Base-by-base conservation (phyloP, 2,113 vertebrate species). In the Atrichornis clamosus region DNA sequence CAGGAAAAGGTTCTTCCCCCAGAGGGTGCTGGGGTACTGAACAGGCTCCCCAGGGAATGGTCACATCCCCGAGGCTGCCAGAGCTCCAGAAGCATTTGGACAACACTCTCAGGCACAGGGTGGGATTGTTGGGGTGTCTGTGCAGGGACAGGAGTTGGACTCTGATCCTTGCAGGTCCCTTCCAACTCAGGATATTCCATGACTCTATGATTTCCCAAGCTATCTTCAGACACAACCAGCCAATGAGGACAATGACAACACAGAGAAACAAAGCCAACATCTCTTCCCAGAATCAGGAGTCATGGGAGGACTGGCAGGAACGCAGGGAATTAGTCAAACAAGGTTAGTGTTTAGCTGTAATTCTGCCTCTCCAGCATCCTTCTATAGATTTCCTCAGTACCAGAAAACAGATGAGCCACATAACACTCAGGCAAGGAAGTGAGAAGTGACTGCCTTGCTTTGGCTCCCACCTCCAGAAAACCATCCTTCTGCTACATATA, bases 401-500 rank as follows among this genome's bases (percentile, higher is more conserved):
- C 76, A 89, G 47, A 77, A 93, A 86, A 87, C 95, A 97, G 95
- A 94, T 77, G 83, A 95, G 92, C 56, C 74, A 89, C 49, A 60
- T 64, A 68, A 87, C 92, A 89, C 85, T 84, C 83, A 80, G 4
- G 11, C 80, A 94, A 52, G 68, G 83, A 95, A 55, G 84, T 96
- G 96, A 96, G 90, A 95, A 96, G 60, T 70, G 79, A 60, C 76
- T 84, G 92, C 22, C 93, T 97, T 80, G 88, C 93, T 95, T 84
- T 87, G 93, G 93, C 90, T 96, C 76, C 96, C 95, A 96, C 93
- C 93, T 87, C 93, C 95, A 84, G 85, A 87, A 93, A 94, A 94
- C 49, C 91, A 89, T 81, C 87, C 39, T 41, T 68, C 78, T 87
- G 67, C 68, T 72, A 78, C 60, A 60, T 62, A 75, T 81, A 76